Percentiles rank a stretch among this genome's conserved stretches.
These are phyloP conservation scores for Halcyon senegalensis DNA, from an alignment of 2,113 vertebrate species.

Conservation along the genomic window DNA sequence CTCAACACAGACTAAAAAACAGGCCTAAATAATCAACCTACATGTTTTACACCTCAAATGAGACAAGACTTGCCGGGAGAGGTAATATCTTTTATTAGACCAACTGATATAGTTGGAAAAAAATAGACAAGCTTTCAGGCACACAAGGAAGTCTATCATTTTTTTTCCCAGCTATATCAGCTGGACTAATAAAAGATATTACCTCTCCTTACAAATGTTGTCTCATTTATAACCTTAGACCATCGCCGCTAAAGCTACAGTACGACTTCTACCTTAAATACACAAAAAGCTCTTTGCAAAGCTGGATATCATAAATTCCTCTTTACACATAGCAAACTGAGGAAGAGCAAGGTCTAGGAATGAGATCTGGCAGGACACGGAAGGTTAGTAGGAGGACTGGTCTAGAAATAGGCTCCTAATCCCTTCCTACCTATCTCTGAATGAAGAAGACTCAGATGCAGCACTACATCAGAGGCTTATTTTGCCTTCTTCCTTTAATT, in stretches of 20 bases:
- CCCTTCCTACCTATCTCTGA: background rate
- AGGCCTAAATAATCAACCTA: background rate
- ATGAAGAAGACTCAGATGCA: background rate
- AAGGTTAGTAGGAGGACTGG: slow-evolving; percentile 13
- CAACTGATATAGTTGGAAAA: background rate
- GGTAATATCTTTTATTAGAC: slow-evolving; percentile 48
- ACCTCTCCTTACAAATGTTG: slow-evolving; percentile 49
- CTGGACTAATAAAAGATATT: slow-evolving; percentile 55
- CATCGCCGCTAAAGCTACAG: background rate
- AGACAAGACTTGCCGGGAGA: background rate
- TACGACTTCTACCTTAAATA: slow-evolving; percentile 20
- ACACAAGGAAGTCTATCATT: background rate
- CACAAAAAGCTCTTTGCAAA: slow-evolving; percentile 32
- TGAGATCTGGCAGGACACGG: background rate
- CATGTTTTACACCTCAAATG: background rate
- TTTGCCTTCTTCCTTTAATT: background rate
- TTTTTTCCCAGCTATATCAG: background rate
- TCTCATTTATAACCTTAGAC: slow-evolving; percentile 65
- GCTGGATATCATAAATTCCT: slow-evolving; percentile 25
- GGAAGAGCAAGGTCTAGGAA: slow-evolving; percentile 18
- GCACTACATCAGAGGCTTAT: background rate
- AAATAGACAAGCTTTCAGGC: slow-evolving; percentile 32
- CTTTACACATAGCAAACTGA: slow-evolving; percentile 31
- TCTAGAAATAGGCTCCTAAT: background rate
- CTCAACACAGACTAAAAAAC: background rate